Conservation (phyloP, 2,113 vertebrate species). For the Rallus limicola region DNA sequence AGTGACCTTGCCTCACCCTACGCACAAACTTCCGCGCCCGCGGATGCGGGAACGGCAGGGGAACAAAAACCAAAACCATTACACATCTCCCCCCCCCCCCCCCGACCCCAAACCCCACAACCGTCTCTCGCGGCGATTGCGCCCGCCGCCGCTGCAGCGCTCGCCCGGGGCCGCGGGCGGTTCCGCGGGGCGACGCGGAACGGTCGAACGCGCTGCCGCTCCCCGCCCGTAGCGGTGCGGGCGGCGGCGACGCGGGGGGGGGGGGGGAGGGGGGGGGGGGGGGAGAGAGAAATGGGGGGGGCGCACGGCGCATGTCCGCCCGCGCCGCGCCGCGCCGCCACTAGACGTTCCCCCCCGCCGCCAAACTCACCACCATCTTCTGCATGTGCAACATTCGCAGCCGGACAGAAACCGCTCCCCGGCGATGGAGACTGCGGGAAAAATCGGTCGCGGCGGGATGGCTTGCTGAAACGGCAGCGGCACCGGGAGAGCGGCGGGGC, state of each 20-base stretch:
- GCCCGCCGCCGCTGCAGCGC: background rate
- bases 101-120: background rate
- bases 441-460: constrained; percentile 77
- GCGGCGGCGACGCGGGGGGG: background rate
- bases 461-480: constrained; percentile 73
- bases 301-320: constrained; percentile 79
- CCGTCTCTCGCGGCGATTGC: background rate
- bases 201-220: too few species aligned
- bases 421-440: constrained; percentile 92
- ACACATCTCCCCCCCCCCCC: too few species aligned
- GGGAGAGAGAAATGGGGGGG: too few species aligned
- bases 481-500: background rate
- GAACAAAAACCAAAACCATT: too few species aligned
- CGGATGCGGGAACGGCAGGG: background rate
- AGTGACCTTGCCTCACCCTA: background rate
- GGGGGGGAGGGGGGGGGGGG: background rate
- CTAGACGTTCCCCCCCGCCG: constrained; percentile 79
- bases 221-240: background rate
- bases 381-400: constrained; percentile 85
- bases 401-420: constrained; percentile 84
- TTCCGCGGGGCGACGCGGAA: background rate
- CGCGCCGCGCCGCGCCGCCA: constrained; percentile 77
- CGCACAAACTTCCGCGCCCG: background rate
- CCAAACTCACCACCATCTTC: constrained; percentile 82
- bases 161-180: background rate